These are phyloP conservation scores for Callaeas wilsoni DNA, from an alignment of 2,113 vertebrate species.

Conservation along the genomic window DNA sequence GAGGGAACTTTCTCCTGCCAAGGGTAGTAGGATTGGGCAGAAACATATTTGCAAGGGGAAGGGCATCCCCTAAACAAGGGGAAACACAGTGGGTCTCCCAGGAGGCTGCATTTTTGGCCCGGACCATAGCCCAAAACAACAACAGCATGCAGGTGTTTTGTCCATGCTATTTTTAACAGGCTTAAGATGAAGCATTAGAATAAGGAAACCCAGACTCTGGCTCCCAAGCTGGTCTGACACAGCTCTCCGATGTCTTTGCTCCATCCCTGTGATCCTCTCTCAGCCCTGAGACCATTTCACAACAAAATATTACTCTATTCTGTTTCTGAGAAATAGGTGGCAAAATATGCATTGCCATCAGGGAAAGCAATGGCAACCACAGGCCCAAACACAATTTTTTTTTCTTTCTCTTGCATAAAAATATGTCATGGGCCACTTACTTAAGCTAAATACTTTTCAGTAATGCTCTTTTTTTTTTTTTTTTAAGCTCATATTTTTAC, in stretches of 20 bases:
- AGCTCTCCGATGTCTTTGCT: neutral
- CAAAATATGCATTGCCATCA: rapidly evolving
- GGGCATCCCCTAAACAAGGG: neutral
- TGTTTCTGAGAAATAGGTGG: neutral
- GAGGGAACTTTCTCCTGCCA: neutral
- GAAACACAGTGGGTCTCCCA: neutral
- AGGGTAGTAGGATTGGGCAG: neutral
- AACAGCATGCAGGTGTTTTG: neutral
- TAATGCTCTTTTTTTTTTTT: neutral
- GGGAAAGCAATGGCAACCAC: neutral
- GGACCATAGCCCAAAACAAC: rapidly evolving
- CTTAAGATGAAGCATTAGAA: neutral
- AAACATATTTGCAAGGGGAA: neutral
- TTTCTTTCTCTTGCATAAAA: neutral
- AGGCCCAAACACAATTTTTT: neutral
- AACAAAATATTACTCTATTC: neutral
- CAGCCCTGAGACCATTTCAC: neutral
- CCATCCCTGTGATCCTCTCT: neutral
- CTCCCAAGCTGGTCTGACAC: neutral
- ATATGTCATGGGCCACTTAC: neutral
- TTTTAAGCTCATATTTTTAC: neutral
- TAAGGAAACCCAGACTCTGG: neutral
- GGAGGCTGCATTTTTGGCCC: neutral
- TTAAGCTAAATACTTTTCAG: neutral
- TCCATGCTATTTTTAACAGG: neutral